Base-by-base conservation (phyloP, 1,140 invertebrate genomes). In the Sarcophaga bullata region DNA sequence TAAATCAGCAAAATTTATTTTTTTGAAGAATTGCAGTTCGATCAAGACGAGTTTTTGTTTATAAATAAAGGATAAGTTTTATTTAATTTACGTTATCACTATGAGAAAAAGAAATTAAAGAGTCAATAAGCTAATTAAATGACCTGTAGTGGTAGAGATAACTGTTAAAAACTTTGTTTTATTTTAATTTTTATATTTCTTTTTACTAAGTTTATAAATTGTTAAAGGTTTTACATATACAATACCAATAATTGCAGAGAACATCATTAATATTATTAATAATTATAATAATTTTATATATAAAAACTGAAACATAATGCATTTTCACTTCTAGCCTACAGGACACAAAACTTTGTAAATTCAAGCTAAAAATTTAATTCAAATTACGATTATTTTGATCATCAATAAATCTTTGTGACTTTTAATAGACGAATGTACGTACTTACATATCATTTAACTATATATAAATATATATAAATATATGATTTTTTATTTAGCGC, bases 261-360 rank as follows among this genome's bases (percentile, higher is more conserved):
- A 58, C 54, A 58, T 58, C n/a, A 58, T 58, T 58, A 58, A 58
- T 58, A 58, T 58, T 58, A 58, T 58, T 58, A 58, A 58, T 58
- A 58, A 58, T 58, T 58, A 58, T 58, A 58, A n/a, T 58, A 58
- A 58, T 58, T 58, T n/a, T 58, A 52, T 52, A 52, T 58, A 58
- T 58, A 58, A 58, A 58, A 58, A 52, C 11, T n/a, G n/a, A 58
- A 58, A 58, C 15, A 58, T 58, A 58, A 58, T 58, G 54, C 54
- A 58, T 58, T 58, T 58, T 13, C 54, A 58, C 15, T 58, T 58
- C 54, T 58, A 58, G 54, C 54, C 54, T 58, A 58, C 54, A 58
- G 54, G 54, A 58, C 54, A 58, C 54, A 58, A 58, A 58, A 58
- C 54, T n/a, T 58, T 13, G 13, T 58, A 58, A 58, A 58, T 58